A percentile compares a stretch with the other conserved stretches of the same genome.
Evolutionary conservation across 2,888 invertebrate genomes (phyloP).

Genomic region (Blastobasis lacticolella): DNA sequence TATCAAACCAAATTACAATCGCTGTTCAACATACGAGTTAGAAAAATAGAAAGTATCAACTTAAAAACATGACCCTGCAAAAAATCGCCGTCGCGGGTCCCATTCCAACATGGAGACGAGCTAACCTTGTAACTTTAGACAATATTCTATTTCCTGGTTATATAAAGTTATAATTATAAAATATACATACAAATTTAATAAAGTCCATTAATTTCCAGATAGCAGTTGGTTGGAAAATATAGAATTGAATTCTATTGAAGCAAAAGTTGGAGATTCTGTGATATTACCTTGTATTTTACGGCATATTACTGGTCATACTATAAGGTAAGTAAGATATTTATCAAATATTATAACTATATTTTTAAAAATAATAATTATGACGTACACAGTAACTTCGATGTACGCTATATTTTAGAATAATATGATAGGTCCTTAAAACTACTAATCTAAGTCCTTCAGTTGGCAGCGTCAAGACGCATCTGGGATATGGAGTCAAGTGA

Average conservation of each 20-base stretch:
- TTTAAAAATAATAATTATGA: background rate
- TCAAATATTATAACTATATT: too few relatives aligned
- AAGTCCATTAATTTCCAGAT: slow-evolving; percentile 26
- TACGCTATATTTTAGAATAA: background rate
- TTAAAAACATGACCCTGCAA: too few relatives aligned
- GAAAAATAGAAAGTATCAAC: too few relatives aligned
- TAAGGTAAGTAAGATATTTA: slow-evolving; percentile 48
- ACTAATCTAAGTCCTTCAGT: slow-evolving; percentile 22
- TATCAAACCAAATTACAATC: too few relatives aligned
- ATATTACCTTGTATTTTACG: slow-evolving; percentile 56
- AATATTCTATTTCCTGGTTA: too few relatives aligned
- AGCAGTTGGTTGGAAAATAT: slow-evolving; percentile 65
- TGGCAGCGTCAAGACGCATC: slow-evolving; percentile 63
- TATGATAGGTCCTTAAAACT: background rate
- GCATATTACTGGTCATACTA: slow-evolving; percentile 46
- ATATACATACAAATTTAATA: too few relatives aligned
- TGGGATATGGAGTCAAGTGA: slow-evolving; percentile 47
- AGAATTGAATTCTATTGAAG: slow-evolving; percentile 57
- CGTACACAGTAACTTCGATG: background rate
- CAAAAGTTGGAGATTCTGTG: slow-evolving; percentile 48
- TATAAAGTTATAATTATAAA: too few relatives aligned
- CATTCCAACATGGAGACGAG: too few relatives aligned
- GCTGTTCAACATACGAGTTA: too few relatives aligned
- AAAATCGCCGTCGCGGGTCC: too few relatives aligned
- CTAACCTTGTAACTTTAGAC: too few relatives aligned